Conservation (phyloP, 2,797 vertebrate genomes). For the Avahi laniger region DNA sequence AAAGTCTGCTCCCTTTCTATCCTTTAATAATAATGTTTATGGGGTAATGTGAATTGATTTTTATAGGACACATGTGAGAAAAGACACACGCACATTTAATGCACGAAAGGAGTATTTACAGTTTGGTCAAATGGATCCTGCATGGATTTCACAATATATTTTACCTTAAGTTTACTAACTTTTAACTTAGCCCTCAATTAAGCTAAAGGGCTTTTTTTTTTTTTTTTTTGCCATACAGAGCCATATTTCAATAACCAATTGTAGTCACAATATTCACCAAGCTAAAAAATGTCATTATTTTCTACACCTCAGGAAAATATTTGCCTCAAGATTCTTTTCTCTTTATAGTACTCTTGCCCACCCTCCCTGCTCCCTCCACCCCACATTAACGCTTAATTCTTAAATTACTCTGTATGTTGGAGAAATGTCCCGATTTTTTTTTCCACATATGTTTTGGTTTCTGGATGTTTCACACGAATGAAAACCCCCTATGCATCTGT, state of each 20-base stretch:
- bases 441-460: constrained; percentile 57
- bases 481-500: constrained; percentile 64
- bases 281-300: constrained; percentile 64
- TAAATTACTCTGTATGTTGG: constrained; percentile 29
- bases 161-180: constrained; percentile 40
- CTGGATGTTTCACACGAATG: constrained; percentile 53
- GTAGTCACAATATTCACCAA: not conserved
- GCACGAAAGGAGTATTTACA: constrained; percentile 28
- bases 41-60: not conserved
- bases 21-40: constrained; percentile 22
- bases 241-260: constrained; percentile 47
- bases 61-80: constrained; percentile 15
- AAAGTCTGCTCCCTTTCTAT: constrained; percentile 12
- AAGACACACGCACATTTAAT: constrained; percentile 20
- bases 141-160: constrained; percentile 39
- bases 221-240: not conserved
- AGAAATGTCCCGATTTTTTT: constrained; percentile 53
- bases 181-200: constrained; percentile 44
- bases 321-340: constrained; percentile 44
- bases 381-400: constrained; percentile 39
- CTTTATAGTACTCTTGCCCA: not conserved
- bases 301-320: not conserved
- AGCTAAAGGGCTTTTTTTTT: not conserved
- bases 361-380: not conserved
- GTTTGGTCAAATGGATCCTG: not conserved